Evolutionary conservation across 1,140 invertebrate genomes (phyloP).

Genomic region (Popillia japonica): DNA sequence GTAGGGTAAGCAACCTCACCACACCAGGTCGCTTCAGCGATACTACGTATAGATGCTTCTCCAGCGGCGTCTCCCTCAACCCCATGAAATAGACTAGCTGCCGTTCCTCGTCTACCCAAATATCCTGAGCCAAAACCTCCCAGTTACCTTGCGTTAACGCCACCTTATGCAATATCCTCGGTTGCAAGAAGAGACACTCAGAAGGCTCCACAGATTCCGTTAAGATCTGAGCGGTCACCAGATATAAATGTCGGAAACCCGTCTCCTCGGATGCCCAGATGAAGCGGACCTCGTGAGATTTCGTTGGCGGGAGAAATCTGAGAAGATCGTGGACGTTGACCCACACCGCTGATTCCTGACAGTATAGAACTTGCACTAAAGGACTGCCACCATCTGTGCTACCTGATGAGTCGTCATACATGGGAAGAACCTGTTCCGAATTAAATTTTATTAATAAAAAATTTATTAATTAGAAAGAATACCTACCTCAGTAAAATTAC

Average conservation of each 20-base stretch:
- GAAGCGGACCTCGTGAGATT: slow-evolving; percentile 71
- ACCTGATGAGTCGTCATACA: slow-evolving; percentile 59
- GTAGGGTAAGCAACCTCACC: slow-evolving; percentile 74
- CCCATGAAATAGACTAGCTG: slow-evolving; percentile 85
- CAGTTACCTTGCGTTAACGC: slow-evolving; percentile 83
- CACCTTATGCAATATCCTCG: slow-evolving; percentile 71
- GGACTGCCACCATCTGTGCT: slow-evolving; percentile 48
- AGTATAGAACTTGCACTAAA: slow-evolving; percentile 71
- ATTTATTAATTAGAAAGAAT: too few relatives aligned
- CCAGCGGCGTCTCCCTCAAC: slow-evolving; percentile 79
- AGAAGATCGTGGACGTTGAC: slow-evolving; percentile 92
- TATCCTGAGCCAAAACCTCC: slow-evolving; percentile 79
- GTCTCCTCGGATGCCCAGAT: slow-evolving; percentile 93
- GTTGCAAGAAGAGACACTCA: slow-evolving; percentile 65
- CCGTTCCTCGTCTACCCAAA: slow-evolving; percentile 79
- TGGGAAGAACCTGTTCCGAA: slow-evolving; percentile 61
- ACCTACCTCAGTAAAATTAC: slow-evolving; percentile 72
- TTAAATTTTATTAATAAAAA: too few relatives aligned
- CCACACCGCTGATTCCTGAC: slow-evolving; percentile 82
- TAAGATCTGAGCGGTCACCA: slow-evolving; percentile 69
- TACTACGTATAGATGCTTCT: slow-evolving; percentile 85
- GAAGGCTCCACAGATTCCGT: slow-evolving; percentile 63
- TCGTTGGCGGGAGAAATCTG: slow-evolving; percentile 77
- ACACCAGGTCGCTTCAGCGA: slow-evolving; percentile 73
- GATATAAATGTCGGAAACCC: slow-evolving; percentile 91